Evolutionary conservation across 2,797 vertebrate genomes (phyloP).

Genomic region (Columba guinea): DNA sequence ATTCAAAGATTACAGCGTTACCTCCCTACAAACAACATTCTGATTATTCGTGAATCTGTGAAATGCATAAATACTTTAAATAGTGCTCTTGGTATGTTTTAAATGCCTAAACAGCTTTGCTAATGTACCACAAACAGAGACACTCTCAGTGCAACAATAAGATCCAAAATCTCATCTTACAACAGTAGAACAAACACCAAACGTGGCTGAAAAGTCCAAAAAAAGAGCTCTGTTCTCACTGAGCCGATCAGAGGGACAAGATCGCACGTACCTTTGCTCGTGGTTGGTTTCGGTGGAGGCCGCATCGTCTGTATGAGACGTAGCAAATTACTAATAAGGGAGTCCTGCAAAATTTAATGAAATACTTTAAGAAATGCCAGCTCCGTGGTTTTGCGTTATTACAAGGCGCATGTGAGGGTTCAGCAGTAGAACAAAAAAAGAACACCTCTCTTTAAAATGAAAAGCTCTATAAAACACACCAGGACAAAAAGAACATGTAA

Average conservation of each 20-base stretch:
- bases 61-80: background rate
- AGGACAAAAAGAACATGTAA: rapidly evolving
- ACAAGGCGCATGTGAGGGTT: background rate
- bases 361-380: background rate
- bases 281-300: constrained; percentile 83
- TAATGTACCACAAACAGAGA: background rate
- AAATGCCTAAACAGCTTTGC: background rate
- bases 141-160: background rate
- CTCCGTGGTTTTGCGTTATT: rapidly evolving
- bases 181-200: background rate
- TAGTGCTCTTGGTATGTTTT: rapidly evolving
- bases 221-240: background rate
- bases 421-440: no score
- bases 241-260: background rate
- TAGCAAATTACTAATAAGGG: constrained; percentile 91
- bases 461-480: rapidly evolving
- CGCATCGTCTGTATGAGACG: constrained; percentile 98
- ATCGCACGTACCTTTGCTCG: constrained; percentile 81
- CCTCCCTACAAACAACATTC: background rate
- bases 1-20: rapidly evolving
- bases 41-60: background rate
- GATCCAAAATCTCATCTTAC: background rate
- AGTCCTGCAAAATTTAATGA: constrained; percentile 78
- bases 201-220: background rate
- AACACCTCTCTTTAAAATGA: background rate